Evolutionary conservation across 2,113 vertebrate species (phyloP).

Genomic region (Pelecanus crispus): DNA sequence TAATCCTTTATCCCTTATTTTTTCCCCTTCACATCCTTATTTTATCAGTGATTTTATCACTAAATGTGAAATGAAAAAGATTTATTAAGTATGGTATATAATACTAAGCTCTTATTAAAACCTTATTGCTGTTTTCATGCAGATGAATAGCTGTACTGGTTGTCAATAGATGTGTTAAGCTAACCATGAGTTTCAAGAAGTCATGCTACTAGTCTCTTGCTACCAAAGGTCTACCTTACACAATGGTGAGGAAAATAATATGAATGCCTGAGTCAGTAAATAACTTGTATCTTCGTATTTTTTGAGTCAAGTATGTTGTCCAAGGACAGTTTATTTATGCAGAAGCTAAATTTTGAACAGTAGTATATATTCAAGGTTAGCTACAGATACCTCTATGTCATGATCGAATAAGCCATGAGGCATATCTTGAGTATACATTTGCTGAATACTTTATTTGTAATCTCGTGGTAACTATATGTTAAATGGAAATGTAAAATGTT

Average conservation of each 20-base stretch:
- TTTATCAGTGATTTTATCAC: neutral
- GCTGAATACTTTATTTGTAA: neutral
- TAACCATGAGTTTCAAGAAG: neutral
- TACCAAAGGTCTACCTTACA: neutral
- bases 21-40: neutral
- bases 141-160: neutral
- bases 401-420: neutral
- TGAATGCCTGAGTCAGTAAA: neutral
- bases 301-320: neutral
- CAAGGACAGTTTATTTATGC: neutral
- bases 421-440: neutral
- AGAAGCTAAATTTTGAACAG: neutral
- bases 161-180: neutral
- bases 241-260: neutral
- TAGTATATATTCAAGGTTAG: neutral
- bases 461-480: neutral
- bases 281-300: neutral
- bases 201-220: neutral
- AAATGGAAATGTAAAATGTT: neutral
- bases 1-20: neutral
- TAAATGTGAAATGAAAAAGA: neutral
- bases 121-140: neutral
- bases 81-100: neutral
- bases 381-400: neutral
- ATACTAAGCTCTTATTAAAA: neutral